These are phyloP conservation scores for Dendrocopos noguchii DNA, from an alignment of 2,113 vertebrate species.

Conservation along the genomic window DNA sequence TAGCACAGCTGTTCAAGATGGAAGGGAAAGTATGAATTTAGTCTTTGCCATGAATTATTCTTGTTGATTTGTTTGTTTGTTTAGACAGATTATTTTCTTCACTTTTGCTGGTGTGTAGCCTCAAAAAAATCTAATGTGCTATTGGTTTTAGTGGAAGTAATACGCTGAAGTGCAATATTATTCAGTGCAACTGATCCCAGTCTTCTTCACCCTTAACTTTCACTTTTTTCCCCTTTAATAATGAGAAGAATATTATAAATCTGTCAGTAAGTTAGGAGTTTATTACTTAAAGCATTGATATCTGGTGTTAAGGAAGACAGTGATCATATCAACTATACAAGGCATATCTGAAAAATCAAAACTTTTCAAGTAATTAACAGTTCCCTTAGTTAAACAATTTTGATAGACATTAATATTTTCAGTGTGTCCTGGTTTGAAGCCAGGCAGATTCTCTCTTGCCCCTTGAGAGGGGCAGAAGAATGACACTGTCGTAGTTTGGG, in stretches of 20 bases:
- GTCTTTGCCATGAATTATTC: not conserved
- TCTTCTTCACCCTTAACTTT: not conserved
- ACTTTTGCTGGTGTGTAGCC: not conserved
- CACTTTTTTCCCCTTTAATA: accelerated
- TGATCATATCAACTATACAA: not conserved
- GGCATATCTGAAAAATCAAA: not conserved
- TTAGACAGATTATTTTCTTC: not conserved
- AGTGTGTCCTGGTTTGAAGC: not conserved
- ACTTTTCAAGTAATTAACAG: not conserved
- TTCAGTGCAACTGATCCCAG: not conserved
- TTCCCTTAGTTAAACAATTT: not conserved
- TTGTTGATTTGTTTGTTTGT: not conserved
- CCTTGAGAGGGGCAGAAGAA: too few species aligned
- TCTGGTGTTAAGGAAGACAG: not conserved
- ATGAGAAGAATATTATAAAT: not conserved
- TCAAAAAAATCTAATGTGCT: not conserved
- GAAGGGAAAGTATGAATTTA: not conserved
- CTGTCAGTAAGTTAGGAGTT: not conserved
- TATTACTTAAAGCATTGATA: not conserved
- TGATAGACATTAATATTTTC: not conserved
- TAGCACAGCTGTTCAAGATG: not conserved
- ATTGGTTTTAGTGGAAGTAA: not conserved
- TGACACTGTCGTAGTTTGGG: too few species aligned
- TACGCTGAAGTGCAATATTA: not conserved
- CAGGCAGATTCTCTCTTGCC: too few species aligned